Evolutionary conservation across 2,888 invertebrate species (phyloP), one percentile per base, ranked within the genome.

Genomic region (Melanostoma mellinum): DNA sequence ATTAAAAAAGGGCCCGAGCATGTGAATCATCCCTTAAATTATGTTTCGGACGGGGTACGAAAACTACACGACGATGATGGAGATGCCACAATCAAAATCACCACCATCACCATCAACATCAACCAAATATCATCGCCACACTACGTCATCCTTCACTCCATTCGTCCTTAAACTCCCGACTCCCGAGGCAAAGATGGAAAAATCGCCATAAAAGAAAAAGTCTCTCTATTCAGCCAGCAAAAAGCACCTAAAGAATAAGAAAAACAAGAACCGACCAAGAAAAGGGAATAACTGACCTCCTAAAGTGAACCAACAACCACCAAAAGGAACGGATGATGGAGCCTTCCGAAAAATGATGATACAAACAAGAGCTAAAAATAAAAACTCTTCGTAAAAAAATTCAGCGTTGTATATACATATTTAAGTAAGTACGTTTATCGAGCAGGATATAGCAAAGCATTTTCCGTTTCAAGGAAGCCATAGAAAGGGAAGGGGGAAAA

Each of bases 101-200:
- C 5, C 36, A 36, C 4, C 30, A n/a, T n/a, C 5, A 35, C 50
- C 36, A 36, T 6, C 44, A 35, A n/a, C n/a, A 56, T 6, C 36
- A 44, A n/a, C 44, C 33, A 55, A 53, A 53, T 44, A 33, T n/a
- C 58, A 50, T 40, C 60, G 53, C 60, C 52, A 33, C 33, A 38
- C 58, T 46, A 55, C 52, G 46, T 60, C 65, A 79, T 78, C 76
- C 74, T 75, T 65, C 71, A 79, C 56, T 84, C 65, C 60, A 84
- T 75, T 84, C 84, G 84, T 84, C 79, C 84, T 79, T 84, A 79
- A 84, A 74, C 78, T 78, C 60, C 35, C 35, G 50, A 63, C 20
- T 20, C 20, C 20, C 20, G 20, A 68, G 46, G 30, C 42, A 69
- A 76, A 73, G 73, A 58, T 65, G 46, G 48, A 1, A 40, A 71